Conservation (phyloP, 2,888 invertebrate genomes). For the Idaea dimidiata region DNA sequence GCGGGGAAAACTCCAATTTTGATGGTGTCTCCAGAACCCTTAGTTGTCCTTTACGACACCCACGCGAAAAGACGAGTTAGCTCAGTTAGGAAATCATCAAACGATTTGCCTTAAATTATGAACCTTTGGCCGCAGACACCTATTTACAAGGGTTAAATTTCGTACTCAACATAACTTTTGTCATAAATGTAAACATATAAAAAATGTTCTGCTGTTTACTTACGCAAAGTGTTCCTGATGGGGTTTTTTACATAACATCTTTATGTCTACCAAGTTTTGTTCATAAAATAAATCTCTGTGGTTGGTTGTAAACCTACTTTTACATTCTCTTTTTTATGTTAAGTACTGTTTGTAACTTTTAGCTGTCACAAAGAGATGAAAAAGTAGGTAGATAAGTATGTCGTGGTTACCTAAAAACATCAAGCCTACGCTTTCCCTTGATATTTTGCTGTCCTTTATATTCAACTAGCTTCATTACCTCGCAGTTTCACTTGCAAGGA, state of each 20-base stretch:
- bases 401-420: background rate
- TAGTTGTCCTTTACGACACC: no score
- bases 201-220: background rate
- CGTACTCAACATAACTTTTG: background rate
- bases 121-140: background rate
- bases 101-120: no score
- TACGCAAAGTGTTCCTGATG: background rate
- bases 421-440: background rate
- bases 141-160: background rate
- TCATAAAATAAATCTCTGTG: background rate
- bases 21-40: no score
- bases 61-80: no score
- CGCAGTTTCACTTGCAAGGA: no score
- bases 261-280: background rate
- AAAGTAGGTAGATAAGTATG: constrained; percentile 4
- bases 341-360: background rate
- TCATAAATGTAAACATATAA: background rate
- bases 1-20: no score
- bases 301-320: constrained; percentile 1
- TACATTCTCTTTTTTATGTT: background rate
- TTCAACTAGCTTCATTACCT: no score
- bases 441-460: no score
- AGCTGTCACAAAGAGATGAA: constrained; percentile 1
- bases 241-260: background rate
- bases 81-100: no score